Percentiles rank a stretch among this genome's conserved stretches.
phyloP scores from a whole-genome alignment of 1,140 invertebrate species.

The Camponotus vicinus region DNA sequence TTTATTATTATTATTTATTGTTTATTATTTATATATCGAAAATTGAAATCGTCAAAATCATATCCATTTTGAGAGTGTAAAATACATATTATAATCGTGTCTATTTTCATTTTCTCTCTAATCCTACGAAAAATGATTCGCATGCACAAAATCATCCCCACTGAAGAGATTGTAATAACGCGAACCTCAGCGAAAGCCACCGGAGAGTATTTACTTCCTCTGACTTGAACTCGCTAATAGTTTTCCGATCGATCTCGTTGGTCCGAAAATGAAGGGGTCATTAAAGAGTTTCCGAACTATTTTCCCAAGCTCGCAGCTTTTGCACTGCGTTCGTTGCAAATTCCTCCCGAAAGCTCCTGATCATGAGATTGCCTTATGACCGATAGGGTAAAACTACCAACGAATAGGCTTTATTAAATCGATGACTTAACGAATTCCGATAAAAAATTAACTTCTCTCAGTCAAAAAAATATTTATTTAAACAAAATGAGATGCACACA shows the following conservation, averaged over 20 bases:
- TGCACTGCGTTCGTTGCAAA: slow-evolving; percentile 34
- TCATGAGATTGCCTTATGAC: slow-evolving; percentile 62
- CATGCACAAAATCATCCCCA: background rate
- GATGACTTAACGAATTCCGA: slow-evolving; percentile 59
- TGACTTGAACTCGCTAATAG: slow-evolving; percentile 60
- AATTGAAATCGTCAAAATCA: slow-evolving; percentile 20
- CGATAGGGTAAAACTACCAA: slow-evolving; percentile 15
- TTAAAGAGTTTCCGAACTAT: slow-evolving; percentile 72
- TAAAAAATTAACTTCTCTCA: background rate
- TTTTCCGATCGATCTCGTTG: slow-evolving; percentile 62
- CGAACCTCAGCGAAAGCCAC: slow-evolving; percentile 55
- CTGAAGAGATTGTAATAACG: slow-evolving; percentile 37
- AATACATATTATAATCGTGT: background rate
- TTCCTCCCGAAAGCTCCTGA: slow-evolving; percentile 16
- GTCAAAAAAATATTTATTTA: background rate
- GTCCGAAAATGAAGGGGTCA: slow-evolving; percentile 72
- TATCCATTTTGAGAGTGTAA: slow-evolving; percentile 9
- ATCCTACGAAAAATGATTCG: slow-evolving; percentile 44
- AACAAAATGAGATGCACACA: background rate
- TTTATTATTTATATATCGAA: background rate
- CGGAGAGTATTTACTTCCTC: slow-evolving; percentile 45
- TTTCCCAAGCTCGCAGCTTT: slow-evolving; percentile 69
- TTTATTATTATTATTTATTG: background rate
- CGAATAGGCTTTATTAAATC: slow-evolving; percentile 60
- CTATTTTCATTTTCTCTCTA: background rate